A percentile compares a stretch with the other conserved stretches of the same genome.
Conservation (phyloP, 2,888 invertebrate species). For the Pterobdella sp. region DNA sequence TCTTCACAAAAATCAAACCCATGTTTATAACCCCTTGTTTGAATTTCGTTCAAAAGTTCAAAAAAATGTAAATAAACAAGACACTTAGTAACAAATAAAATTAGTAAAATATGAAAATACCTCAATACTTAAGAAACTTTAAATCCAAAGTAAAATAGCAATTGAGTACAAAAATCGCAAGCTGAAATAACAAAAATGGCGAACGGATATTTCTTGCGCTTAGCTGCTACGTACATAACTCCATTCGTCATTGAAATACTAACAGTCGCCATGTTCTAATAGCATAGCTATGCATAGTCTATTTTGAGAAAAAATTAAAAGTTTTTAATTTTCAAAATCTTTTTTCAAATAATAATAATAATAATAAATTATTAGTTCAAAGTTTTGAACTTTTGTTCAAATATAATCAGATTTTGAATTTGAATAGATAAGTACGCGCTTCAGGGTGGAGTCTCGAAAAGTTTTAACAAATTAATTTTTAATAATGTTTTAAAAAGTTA, state of each 20-base stretch:
- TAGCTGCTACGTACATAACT: conserved; percentile 30
- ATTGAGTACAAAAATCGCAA: conserved; percentile 1
- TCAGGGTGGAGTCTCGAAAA: too few relatives aligned
- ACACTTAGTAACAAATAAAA: background rate
- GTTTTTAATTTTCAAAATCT: background rate
- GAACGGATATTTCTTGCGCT: conserved; percentile 23
- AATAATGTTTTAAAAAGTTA: too few relatives aligned
- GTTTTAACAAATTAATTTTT: too few relatives aligned
- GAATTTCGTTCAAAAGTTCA: conserved; percentile 4
- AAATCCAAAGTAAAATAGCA: background rate
- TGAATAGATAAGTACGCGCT: too few relatives aligned
- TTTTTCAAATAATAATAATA: too few relatives aligned
- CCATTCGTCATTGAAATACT: conserved; percentile 29
- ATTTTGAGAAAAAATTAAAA: background rate
- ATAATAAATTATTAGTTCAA: too few relatives aligned
- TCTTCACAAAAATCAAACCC: background rate
- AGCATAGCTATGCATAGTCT: conserved; percentile 5
- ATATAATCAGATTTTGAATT: too few relatives aligned
- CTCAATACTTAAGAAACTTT: conserved; percentile 5
- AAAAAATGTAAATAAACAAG: conserved; percentile 9
- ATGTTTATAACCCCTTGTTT: background rate
- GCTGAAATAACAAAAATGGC: conserved; percentile 26
- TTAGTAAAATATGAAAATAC: conserved; percentile 9
- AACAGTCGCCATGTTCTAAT: conserved; percentile 26
- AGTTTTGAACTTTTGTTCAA: too few relatives aligned